Conservation (phyloP, 2,797 vertebrate species). For the Pygocentrus nattereri region DNA sequence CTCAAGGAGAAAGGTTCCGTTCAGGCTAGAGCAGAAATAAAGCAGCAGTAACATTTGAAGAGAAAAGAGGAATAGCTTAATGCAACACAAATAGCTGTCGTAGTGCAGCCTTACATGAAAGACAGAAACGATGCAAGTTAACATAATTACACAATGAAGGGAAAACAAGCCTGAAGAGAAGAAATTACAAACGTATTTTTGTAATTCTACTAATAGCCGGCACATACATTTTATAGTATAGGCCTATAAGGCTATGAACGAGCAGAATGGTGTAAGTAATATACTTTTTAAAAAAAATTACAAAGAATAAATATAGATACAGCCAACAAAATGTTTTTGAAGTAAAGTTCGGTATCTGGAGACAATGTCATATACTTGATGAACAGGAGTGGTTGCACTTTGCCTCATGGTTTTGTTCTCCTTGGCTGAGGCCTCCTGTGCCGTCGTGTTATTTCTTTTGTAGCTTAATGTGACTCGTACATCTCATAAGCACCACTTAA, state of each 20-base stretch:
- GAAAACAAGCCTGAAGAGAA: constrained; percentile 21
- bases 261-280: constrained; percentile 72
- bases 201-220: constrained; percentile 32
- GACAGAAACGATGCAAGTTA: constrained; percentile 28
- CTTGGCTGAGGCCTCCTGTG: constrained; percentile 82
- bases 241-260: constrained; percentile 76
- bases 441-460: constrained; percentile 75
- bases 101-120: constrained; percentile 44
- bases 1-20: constrained; percentile 68
- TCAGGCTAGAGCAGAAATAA: constrained; percentile 68
- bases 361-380: constrained; percentile 53
- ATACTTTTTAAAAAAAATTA: constrained; percentile 72
- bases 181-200: constrained; percentile 11
- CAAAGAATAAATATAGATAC: constrained; percentile 82
- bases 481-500: constrained; percentile 78
- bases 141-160: constrained; percentile 19
- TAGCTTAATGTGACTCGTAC: constrained; percentile 77
- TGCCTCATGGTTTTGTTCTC: constrained; percentile 78
- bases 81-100: constrained; percentile 71
- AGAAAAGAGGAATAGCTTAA: constrained; percentile 82
- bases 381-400: constrained; percentile 79
- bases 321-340: constrained; percentile 49
- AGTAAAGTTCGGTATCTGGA: constrained; percentile 23
- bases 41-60: constrained; percentile 81
- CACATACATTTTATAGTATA: constrained; percentile 73